Conservation (phyloP, 2,113 vertebrate genomes). For the Cercocebus atys region DNA sequence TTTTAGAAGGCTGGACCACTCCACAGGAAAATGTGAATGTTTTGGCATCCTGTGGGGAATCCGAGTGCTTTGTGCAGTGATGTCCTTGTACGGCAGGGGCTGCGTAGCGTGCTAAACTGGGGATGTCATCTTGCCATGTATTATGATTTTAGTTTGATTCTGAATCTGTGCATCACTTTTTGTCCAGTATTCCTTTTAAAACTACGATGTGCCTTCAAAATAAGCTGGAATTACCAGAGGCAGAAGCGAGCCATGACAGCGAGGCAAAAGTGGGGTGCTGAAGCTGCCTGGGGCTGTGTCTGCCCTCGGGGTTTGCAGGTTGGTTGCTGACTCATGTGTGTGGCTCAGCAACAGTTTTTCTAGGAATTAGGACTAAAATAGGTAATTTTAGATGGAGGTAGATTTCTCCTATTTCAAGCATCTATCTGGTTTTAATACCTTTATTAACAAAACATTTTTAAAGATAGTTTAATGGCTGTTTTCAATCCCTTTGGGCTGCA, state of each 20-base stretch:
- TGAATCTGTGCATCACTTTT: background rate
- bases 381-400: rapidly evolving
- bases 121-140: rapidly evolving
- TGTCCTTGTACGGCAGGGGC: conserved; percentile 63
- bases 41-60: rapidly evolving
- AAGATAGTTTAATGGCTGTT: background rate
- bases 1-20: background rate
- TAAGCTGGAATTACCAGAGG: too few species aligned
- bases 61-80: background rate
- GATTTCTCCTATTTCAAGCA: background rate
- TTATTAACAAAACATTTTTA: rapidly evolving
- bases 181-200: too few species aligned
- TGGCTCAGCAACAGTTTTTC: rapidly evolving
- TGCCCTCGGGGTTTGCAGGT: rapidly evolving
- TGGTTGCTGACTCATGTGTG: rapidly evolving
- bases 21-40: rapidly evolving
- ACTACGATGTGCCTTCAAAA: rapidly evolving
- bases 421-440: rapidly evolving
- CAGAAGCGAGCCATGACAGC: rapidly evolving
- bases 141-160: rapidly evolving
- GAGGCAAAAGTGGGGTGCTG: rapidly evolving
- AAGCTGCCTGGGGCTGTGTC: rapidly evolving
- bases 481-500: rapidly evolving
- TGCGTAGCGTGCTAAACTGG: background rate
- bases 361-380: background rate